Evolutionary conservation across 2,888 invertebrate species (phyloP), one percentile per base, ranked within the genome.

Genomic region (Yponomeuta sedellus): DNA sequence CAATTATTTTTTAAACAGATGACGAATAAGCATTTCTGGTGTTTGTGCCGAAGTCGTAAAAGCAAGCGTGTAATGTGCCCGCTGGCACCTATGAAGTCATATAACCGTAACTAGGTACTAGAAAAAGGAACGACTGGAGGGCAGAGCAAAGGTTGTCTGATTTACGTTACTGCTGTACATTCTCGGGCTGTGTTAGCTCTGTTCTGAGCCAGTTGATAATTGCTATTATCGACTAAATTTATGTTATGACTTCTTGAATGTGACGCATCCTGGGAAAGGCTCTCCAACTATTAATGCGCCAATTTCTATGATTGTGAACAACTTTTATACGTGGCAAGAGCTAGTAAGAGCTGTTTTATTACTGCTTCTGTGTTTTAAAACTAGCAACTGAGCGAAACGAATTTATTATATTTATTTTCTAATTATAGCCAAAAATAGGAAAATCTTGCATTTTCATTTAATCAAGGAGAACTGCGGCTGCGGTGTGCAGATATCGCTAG

Each of bases 141-240:
- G 44, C 44, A 52, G 44, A 52, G 44, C 44, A 52, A 52, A 52
- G 44, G 44, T 52, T 52, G 44, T 52, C 44, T 52, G 44, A 52
- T 52, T 52, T 52, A 52, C 44, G 44, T 52, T 52, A 52, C 44
- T 52, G 16, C 44, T 16, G 44, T 52, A 52, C 44, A 52, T 52
- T 52, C 44, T 16, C 44, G 16, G 44, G 44, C 44, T 16, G 34
- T 16, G 44, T 52, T 12, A 52, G 44, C 44, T 16, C 44, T 16
- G 44, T 52, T 52, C 16, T 52, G 44, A 52, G 16, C 3, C 44
- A 2, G 12, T 16, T 52, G 44, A 52, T 52, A 52, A 52, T 52
- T 52, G 44, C 44, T 52, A 52, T 52, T 16, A 52, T 52, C 44
- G 44, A 52, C 44, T 52, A 52, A 8, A 52, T 52, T 52, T 52